Base-by-base conservation (phyloP, 2,797 vertebrate species). In the Acrossocheilus fasciatus region DNA sequence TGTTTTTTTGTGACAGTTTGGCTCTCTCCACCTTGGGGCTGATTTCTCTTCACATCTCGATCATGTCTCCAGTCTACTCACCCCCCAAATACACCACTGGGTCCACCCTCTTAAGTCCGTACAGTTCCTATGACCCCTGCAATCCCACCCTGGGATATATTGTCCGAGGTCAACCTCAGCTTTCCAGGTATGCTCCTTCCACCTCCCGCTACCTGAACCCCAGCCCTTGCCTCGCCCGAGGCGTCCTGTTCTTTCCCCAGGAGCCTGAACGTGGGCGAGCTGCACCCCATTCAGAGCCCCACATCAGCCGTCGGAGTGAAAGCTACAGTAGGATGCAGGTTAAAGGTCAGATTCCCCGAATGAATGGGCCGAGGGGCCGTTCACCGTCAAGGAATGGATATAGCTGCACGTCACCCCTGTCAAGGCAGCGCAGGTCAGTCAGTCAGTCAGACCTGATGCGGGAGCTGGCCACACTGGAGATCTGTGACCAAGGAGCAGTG, bases 41-140 rank as follows among this genome's bases (percentile, higher is more conserved):
- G 54, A 81, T 36, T 41, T 64, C 47, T 81, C 68, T 73, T 59
- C 45, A 73, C 36, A 74, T 87, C 76, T 91, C 88, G 72, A 88
- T 87, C 88, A 97, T 97, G 96, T 96, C 96, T 93, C 96, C 96
- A 92, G 94, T 96, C 84, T 96, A 95, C 89, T 96, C 96, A 88
- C 94, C 95, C 80, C 92, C 96, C 92, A 97, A 96, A 93, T 95
- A 95, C 30, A 94, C 94, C 23, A 87, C 92, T 0, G 95, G 96
- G 88, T 90, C 90, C 84, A 92, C 95, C 86, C 95, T 95, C 81
- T 81, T 91, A 26, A 88, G 87, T 68, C 68, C 88, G 2, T 91
- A 88, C 69, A 81, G 78, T 57, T 80, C 87, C 85, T 96, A 95
- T 79, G 82, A 91, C 45, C 92, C 94, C 1, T 90, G 80, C 1